These are phyloP conservation scores for Hirudinaria manillensis DNA, from an alignment of 2,888 invertebrate genomes.

Conservation along the genomic window DNA sequence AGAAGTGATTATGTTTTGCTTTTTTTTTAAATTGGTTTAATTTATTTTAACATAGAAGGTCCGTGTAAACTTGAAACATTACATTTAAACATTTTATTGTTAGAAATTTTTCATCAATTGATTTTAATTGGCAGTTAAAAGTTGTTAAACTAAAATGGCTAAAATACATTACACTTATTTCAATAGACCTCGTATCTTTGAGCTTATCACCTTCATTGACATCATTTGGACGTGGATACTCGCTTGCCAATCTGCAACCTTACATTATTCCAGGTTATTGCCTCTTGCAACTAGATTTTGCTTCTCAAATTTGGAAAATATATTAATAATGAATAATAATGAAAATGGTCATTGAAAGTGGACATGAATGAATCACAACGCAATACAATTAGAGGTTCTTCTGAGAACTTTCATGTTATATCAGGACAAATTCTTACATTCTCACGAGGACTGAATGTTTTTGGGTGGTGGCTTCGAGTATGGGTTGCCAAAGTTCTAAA, in stretches of 20 bases:
- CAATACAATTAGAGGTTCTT: too few relatives aligned
- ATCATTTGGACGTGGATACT: conserved; percentile 31
- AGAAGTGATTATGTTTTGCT: conserved; percentile 19
- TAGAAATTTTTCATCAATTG: not conserved
- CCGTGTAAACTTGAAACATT: not conserved
- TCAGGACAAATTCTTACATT: too few relatives aligned
- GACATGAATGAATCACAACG: too few relatives aligned
- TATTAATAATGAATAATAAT: too few relatives aligned
- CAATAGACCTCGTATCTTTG: conserved; percentile 24
- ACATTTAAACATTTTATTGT: not conserved
- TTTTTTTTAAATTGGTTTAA: not conserved
- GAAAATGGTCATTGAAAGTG: too few relatives aligned
- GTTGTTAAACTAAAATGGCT: not conserved
- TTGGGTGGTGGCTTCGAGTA: too few relatives aligned
- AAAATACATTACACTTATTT: not conserved
- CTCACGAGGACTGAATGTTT: too few relatives aligned
- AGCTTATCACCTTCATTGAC: conserved; percentile 29
- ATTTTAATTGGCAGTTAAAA: not conserved
- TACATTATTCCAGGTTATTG: conserved; percentile 33
- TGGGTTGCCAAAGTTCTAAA: too few relatives aligned
- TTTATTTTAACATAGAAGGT: not conserved
- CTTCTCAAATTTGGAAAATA: too few relatives aligned
- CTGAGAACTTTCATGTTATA: too few relatives aligned
- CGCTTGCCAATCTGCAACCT: conserved; percentile 29
- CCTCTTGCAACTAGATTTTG: not conserved